Evolutionary conservation across 1,140 invertebrate species (phyloP).

Genomic region (Manduca sexta): DNA sequence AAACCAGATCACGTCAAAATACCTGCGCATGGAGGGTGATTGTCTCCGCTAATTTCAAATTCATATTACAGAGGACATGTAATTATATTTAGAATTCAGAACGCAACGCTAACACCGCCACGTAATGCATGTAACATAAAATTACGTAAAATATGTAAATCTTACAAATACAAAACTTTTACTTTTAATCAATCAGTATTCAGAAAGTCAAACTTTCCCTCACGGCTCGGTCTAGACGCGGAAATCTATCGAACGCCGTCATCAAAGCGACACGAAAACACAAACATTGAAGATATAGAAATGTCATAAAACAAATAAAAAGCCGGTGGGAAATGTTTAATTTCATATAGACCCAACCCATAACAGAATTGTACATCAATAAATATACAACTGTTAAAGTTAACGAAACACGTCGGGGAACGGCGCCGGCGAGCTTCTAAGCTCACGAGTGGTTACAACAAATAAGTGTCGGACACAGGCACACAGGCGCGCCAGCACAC

Average conservation of each 20-base stretch:
- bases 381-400: constrained; percentile 43
- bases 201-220: constrained; percentile 62
- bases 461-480: constrained; percentile 38
- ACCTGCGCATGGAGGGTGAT: no score
- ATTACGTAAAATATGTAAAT: constrained; percentile 37
- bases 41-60: not conserved
- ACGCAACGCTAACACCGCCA: constrained; percentile 17
- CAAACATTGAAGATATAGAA: no score
- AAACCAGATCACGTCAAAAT: no score
- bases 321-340: constrained; percentile 1
- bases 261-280: not conserved
- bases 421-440: constrained; percentile 40
- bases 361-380: constrained; percentile 25
- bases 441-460: constrained; percentile 42
- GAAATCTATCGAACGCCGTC: constrained; percentile 18
- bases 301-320: constrained; percentile 6
- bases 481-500: constrained; percentile 24
- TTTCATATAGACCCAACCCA: constrained; percentile 7
- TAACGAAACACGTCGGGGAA: constrained; percentile 34
- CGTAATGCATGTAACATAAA: constrained; percentile 29
- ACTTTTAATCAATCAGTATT: constrained; percentile 65
- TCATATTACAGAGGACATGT: not conserved
- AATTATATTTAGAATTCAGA: constrained; percentile 30
- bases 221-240: constrained; percentile 7
- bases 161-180: constrained; percentile 41